Base-by-base conservation (phyloP, 2,113 vertebrate species). In the Cephalopholis sonnerati region DNA sequence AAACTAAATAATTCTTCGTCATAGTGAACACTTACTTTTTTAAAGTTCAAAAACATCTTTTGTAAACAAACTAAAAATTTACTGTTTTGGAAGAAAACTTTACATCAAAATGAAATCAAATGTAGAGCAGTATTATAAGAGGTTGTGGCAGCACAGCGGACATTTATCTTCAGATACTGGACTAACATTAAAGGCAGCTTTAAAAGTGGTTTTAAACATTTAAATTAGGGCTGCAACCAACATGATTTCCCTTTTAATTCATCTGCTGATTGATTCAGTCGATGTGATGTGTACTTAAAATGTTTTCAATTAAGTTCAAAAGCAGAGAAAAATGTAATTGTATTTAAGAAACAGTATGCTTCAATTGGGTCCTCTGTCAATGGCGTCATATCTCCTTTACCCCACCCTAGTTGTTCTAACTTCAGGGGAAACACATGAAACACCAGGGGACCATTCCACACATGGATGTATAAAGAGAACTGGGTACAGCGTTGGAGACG, bases 131-230 rank as follows among this genome's bases (percentile, higher is more conserved):
- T 61, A 20, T 1, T 55, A 22, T 2, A 8, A 44, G 9, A 11
- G 44, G 24, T 11, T 13, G n/a, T 29, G 20, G 32, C 66, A 27
- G 32, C 36, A 39, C 51, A 51, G 41, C 7, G 5, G 51, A 46
- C 55, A 24, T 54, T 59, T 46, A 46, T 22, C 24, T 69, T 78
- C 29, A 61, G 55, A 41, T 16, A 22, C 29, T 17, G 44, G 29
- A 44, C 67, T 6, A 46, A 71, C 36, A 36, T 63, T 54, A 44
- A 63, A 75, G 54, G 54, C 71, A 62, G 71, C 20, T 62, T 27
- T 10, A 18, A 41, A 50, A 57, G 29, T 53, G 55, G 25, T 39
- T 51, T 61, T 3, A 11, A 57, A 67, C 29, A 12, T 53, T 61
- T 53, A 53, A 66, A 74, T 51, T 25, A 27, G 29, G 3, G 25